Evolutionary conservation across 1,140 invertebrate genomes (phyloP).

Genomic region (Drosophila asahinai): DNA sequence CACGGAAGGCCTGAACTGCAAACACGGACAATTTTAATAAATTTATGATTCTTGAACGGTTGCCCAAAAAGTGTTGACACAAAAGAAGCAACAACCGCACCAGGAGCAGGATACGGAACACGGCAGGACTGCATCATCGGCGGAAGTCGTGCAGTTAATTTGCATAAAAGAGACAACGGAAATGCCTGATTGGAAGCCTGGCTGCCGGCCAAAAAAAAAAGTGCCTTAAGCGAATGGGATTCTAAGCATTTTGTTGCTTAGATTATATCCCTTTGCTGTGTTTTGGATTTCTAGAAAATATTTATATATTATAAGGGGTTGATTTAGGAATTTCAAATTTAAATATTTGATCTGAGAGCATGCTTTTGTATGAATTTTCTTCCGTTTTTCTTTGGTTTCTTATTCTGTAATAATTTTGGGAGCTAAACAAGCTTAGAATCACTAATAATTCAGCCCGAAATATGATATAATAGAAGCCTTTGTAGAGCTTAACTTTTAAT

Average conservation of each 20-base stretch:
- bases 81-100: conserved; percentile 23
- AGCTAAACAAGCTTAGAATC: no score
- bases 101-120: conserved; percentile 4
- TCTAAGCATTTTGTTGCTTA: conserved; percentile 2
- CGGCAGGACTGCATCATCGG: conserved; percentile 35
- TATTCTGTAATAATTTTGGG: neutral
- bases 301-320: neutral
- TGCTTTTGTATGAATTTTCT: neutral
- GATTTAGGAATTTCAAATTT: neutral
- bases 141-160: conserved; percentile 59
- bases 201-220: conserved; percentile 25
- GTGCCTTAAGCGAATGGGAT: neutral
- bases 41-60: conserved; percentile 62
- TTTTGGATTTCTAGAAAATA: neutral
- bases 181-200: conserved; percentile 27
- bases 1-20: conserved; percentile 26
- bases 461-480: no score
- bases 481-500: no score
- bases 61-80: conserved; percentile 46
- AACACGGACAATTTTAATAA: conserved; percentile 59
- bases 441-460: no score
- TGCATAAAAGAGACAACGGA: conserved; percentile 54
- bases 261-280: conserved; percentile 2
- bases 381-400: neutral
- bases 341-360: no score